Base-by-base conservation (phyloP, 2,888 invertebrate species). In the Deilephila porcellus region DNA sequence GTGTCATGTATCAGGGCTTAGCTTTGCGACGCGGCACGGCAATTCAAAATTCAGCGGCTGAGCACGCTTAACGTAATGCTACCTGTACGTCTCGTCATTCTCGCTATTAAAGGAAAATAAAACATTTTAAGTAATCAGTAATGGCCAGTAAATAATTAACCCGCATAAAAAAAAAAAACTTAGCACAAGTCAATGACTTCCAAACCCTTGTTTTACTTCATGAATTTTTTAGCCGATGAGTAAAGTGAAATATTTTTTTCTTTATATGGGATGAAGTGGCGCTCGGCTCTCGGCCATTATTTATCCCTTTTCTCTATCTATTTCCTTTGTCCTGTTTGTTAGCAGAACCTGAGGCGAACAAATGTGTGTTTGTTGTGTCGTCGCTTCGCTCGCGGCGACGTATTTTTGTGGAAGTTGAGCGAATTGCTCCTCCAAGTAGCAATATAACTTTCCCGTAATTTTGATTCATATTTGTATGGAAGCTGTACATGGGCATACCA, bases 281-380 rank as follows among this genome's bases (percentile, higher is more conserved):
- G 82, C 73, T 82, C 80, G 81, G 76, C 83, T 79, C 81, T 80
- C 81, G 76, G 79, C 84, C 83, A 87, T 90, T 89, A 90, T 90
- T 91, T 90, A 90, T 90, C 87, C 83, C 81, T 83, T 86, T 88
- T 87, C 83, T 83, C 83, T 87, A 89, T 87, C 82, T 85, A 86
- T 86, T 91, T 87, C 87, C 88, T 89, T 90, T 89, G 87, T 88
- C 83, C 86, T 87, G 86, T 88, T 90, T 88, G 86, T 89, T 84
- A 83, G 84, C 80, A 86, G 81, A 84, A 85, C 86, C 86, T 80
- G 84, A 82, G 86, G 85, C 85, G 83, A 81, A 88, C 83, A 88
- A 88, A 90, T 88, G 87, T 88, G 81, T 88, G 86, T 87, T 88
- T 88, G 86, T 85, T 85, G 84, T 86, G 82, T 82, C 82, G 82